Conservation (phyloP, 2,888 invertebrate species). For the Aleiodes alternator region DNA sequence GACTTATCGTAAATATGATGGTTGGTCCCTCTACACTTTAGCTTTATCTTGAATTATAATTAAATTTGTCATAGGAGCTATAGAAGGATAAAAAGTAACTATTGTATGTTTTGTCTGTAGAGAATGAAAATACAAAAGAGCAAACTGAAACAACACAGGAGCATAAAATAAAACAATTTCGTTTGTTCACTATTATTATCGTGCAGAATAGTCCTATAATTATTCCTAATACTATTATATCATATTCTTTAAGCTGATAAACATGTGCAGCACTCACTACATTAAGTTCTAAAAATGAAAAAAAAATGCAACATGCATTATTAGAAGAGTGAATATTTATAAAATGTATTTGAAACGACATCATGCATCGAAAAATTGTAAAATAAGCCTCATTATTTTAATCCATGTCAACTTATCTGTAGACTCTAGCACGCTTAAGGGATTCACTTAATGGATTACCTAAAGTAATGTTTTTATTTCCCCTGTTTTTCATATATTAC, state of each 20-base stretch:
- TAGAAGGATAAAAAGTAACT: slow-evolving; percentile 58
- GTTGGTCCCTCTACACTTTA: slow-evolving; percentile 76
- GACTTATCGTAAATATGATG: slow-evolving; percentile 63
- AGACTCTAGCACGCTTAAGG: neutral
- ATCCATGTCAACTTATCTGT: slow-evolving; percentile 19
- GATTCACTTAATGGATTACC: neutral
- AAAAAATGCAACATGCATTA: slow-evolving; percentile 51
- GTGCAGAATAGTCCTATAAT: slow-evolving; percentile 45
- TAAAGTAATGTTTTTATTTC: no score
- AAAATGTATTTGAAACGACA: slow-evolving; percentile 45
- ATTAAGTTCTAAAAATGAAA: neutral
- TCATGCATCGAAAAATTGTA: slow-evolving; percentile 63
- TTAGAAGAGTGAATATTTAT: slow-evolving; percentile 49
- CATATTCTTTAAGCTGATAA: slow-evolving; percentile 12
- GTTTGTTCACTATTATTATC: slow-evolving; percentile 45
- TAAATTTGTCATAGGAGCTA: slow-evolving; percentile 69
- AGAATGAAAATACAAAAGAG: slow-evolving; percentile 15
- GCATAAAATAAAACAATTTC: slow-evolving; percentile 40
- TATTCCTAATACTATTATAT: slow-evolving; percentile 28
- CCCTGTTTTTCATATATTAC: no score
- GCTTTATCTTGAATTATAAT: slow-evolving; percentile 74
- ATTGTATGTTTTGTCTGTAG: slow-evolving; percentile 12
- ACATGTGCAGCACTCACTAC: slow-evolving; percentile 26
- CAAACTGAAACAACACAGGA: slow-evolving; percentile 44
- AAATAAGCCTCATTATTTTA: slow-evolving; percentile 67